Conservation (phyloP, 2,888 invertebrate species). For the Ellobium chinense region DNA sequence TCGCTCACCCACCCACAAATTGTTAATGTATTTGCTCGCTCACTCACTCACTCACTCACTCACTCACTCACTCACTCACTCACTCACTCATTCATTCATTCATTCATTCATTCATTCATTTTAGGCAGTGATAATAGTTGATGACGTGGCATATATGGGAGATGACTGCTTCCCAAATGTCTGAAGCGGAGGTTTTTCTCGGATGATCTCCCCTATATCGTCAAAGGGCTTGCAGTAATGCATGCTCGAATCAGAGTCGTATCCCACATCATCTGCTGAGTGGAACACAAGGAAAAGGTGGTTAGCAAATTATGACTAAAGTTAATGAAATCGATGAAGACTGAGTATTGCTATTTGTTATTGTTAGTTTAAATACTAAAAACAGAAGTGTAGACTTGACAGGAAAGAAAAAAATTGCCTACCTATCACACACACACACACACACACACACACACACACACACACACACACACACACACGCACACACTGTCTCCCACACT, state of each 20-base stretch:
- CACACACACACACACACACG: no score
- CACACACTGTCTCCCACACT: no score
- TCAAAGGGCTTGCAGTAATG: slow-evolving; percentile 42
- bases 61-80: slow-evolving; percentile 10
- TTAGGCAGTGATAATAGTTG: slow-evolving; percentile 11
- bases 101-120: slow-evolving; percentile 2
- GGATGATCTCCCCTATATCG: slow-evolving; percentile 28
- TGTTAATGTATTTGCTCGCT: no score
- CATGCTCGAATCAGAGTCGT: slow-evolving; percentile 44
- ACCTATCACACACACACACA: no score
- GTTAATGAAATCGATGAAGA: no score
- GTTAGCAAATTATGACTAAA: no score
- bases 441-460: no score
- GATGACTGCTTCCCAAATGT: slow-evolving; percentile 43
- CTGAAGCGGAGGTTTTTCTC: slow-evolving; percentile 28
- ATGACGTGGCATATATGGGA: slow-evolving; percentile 33
- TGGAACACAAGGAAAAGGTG: no score
- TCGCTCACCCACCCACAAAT: not conserved
- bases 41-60: slow-evolving; percentile 14
- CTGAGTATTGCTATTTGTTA: no score
- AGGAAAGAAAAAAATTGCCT: no score
- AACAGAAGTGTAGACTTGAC: no score
- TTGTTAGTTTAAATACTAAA: no score
- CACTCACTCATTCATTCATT: not conserved
- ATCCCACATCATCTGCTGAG: slow-evolving; percentile 41